A percentile compares a stretch with the other conserved stretches of the same genome.
Conservation (phyloP, 1,140 invertebrate genomes). For the Psilanteris sp. region DNA sequence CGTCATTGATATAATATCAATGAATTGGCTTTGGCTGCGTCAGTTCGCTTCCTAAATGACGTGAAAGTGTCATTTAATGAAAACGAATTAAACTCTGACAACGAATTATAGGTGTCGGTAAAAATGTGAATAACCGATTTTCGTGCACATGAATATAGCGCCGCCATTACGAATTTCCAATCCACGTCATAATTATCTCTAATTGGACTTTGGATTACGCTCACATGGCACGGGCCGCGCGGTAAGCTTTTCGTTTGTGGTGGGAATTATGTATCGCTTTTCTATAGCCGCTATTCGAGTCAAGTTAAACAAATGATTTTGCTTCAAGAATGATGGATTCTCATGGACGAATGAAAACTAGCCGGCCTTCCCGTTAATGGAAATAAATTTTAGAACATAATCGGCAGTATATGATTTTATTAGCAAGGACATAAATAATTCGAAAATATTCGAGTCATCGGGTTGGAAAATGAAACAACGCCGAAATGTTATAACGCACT, state of each 20-base stretch:
- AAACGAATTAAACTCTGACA: constrained; percentile 63
- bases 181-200: constrained; percentile 74
- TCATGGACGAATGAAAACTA: neutral
- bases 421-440: too few relatives aligned
- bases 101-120: constrained; percentile 63
- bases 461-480: too few relatives aligned
- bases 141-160: neutral
- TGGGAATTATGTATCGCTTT: constrained; percentile 68
- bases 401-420: too few relatives aligned
- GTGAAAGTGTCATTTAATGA: constrained; percentile 59
- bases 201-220: constrained; percentile 73
- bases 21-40: constrained; percentile 6
- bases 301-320: constrained; percentile 12
- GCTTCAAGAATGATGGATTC: constrained; percentile 22
- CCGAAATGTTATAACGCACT: too few relatives aligned
- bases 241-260: constrained; percentile 65
- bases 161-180: constrained; percentile 72
- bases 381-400: neutral
- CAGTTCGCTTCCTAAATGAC: constrained; percentile 5
- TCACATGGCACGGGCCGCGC: constrained; percentile 61
- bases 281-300: constrained; percentile 27
- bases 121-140: constrained; percentile 61
- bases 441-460: too few relatives aligned
- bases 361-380: neutral
- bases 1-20: constrained; percentile 29